A percentile compares a stretch with the other conserved stretches of the same genome.
These are phyloP conservation scores for Anarhynchus alexandrinus DNA, from an alignment of 2,113 vertebrate genomes.

Conservation along the genomic window DNA sequence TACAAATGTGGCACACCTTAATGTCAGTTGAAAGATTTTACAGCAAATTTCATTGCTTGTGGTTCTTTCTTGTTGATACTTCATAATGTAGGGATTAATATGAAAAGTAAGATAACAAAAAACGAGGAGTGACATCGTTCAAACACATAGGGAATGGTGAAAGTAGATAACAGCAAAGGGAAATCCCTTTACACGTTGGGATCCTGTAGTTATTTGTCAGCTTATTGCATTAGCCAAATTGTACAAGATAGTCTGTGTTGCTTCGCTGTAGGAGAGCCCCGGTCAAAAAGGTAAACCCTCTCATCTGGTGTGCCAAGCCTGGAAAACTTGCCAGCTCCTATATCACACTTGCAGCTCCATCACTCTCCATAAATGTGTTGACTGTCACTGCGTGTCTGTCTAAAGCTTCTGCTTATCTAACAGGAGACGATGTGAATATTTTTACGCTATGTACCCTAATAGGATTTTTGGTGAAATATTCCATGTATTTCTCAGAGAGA, in stretches of 20 bases:
- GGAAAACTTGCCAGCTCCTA: not conserved
- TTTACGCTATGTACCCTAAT: not conserved
- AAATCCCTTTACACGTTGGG: not conserved
- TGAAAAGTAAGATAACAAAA: not conserved
- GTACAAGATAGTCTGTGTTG: not conserved
- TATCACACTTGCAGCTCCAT: not conserved
- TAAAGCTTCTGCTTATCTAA: slow-evolving; percentile 26
- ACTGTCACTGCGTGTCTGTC: slow-evolving; percentile 4
- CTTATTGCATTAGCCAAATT: not conserved
- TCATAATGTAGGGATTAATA: not conserved
- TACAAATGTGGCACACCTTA: not conserved
- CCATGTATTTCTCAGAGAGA: not conserved
- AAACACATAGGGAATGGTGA: not conserved
- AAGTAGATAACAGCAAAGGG: not conserved
- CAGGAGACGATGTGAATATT: not conserved
- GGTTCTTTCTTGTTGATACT: not conserved
- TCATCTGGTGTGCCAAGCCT: not conserved
- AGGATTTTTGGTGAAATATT: slow-evolving; percentile 29
- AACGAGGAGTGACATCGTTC: not conserved
- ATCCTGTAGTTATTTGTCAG: not conserved
- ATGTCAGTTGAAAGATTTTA: not conserved
- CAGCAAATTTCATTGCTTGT: not conserved
- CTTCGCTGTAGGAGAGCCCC: not conserved
- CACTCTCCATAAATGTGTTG: not conserved
- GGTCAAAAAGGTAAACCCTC: not conserved